Percentiles rank a stretch among this genome's conserved stretches.
phyloP scores from a whole-genome alignment of 2,797 vertebrate species.

The Coregonus suidteri region DNA sequence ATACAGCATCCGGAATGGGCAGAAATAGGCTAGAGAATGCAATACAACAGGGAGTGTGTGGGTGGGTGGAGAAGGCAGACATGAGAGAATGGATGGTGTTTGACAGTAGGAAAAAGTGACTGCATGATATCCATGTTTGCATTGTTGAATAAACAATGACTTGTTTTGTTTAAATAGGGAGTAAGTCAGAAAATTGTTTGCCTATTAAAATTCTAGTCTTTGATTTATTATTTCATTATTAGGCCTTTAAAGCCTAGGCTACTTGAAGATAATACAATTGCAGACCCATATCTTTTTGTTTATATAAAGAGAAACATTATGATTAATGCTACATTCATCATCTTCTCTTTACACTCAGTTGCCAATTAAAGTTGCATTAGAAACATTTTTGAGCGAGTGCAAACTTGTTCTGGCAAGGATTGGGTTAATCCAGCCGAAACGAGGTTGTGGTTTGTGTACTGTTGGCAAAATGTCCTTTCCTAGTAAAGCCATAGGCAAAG shows the following conservation, averaged over 20 bases:
- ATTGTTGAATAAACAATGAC: neutral
- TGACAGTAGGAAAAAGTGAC: neutral
- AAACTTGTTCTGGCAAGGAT: neutral
- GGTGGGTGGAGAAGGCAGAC: conserved; percentile 20
- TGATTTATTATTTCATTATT: neutral
- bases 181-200: neutral
- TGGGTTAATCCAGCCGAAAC: conserved; percentile 40
- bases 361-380: no score
- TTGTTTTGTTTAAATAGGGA: neutral
- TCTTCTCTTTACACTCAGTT: no score
- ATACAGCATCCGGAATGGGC: conserved; percentile 31
- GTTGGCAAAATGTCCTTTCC: no score
- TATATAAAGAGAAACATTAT: no score
- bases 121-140: neutral
- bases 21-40: conserved; percentile 36
- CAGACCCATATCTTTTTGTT: neutral
- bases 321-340: no score
- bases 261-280: neutral
- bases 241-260: neutral
- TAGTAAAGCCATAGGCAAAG: no score
- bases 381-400: no score
- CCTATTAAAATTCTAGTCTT: neutral
- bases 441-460: conserved; percentile 8
- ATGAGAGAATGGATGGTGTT: neutral
- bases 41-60: conserved; percentile 19